These are phyloP conservation scores for Xanthorhoe designata DNA, from an alignment of 2,888 invertebrate species.

Conservation along the genomic window DNA sequence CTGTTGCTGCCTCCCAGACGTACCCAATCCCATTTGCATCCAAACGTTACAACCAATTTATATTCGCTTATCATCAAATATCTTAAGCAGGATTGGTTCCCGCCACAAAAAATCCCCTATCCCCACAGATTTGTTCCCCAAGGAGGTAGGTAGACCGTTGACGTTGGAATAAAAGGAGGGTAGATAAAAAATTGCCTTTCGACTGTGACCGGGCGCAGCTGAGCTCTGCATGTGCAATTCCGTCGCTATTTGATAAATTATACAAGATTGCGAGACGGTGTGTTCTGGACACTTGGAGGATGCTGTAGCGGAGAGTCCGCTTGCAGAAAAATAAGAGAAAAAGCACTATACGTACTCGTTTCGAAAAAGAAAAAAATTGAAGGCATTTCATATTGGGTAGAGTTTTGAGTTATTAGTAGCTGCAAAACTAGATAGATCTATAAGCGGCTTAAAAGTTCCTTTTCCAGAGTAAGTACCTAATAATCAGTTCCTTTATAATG, in stretches of 20 bases:
- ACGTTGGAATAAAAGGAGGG: slow-evolving; percentile 59
- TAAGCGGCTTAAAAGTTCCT: too few relatives aligned
- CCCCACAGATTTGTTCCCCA: slow-evolving; percentile 69
- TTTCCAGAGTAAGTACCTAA: too few relatives aligned
- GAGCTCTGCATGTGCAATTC: slow-evolving; percentile 77
- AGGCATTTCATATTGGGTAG: too few relatives aligned
- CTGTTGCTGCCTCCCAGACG: slow-evolving; percentile 23
- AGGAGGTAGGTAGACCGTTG: slow-evolving; percentile 60
- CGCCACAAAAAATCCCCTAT: slow-evolving; percentile 63
- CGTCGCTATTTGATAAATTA: slow-evolving; percentile 80
- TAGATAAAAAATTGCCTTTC: slow-evolving; percentile 76
- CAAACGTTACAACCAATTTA: slow-evolving; percentile 46
- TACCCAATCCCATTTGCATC: slow-evolving; percentile 45
- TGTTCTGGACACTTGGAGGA: slow-evolving; percentile 6
- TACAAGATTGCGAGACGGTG: slow-evolving; percentile 57
- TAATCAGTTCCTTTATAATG: too few relatives aligned
- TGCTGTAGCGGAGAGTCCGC: slow-evolving; percentile 6
- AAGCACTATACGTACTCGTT: too few relatives aligned
- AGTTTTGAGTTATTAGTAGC: too few relatives aligned
- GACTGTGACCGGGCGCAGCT: slow-evolving; percentile 71
- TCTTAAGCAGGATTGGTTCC: slow-evolving; percentile 58
- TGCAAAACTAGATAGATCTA: too few relatives aligned
- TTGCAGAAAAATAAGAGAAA: not conserved
- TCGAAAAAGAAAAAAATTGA: too few relatives aligned
- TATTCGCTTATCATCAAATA: slow-evolving; percentile 61